Percentiles rank a stretch among this genome's conserved stretches.
These are phyloP conservation scores for Corythornis cristatus DNA, from an alignment of 2,113 vertebrate species.

Conservation along the genomic window DNA sequence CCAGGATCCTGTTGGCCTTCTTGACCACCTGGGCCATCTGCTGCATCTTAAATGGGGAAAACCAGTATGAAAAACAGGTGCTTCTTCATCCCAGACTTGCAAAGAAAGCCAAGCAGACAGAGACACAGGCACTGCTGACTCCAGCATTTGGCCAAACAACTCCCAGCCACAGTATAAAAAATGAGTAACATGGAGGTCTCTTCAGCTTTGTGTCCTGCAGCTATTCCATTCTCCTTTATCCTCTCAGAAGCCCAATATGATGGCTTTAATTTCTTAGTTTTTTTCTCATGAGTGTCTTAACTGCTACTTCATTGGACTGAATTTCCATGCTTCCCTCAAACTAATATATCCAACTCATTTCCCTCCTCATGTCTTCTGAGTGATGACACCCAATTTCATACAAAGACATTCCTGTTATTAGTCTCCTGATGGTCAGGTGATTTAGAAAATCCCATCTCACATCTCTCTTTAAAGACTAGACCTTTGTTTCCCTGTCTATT, in stretches of 20 bases:
- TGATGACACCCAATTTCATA: background rate
- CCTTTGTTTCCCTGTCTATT: background rate
- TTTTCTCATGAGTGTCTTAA: background rate
- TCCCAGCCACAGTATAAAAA: background rate
- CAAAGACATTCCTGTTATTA: background rate
- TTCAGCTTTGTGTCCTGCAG: background rate
- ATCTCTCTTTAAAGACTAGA: background rate
- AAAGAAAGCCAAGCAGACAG: background rate
- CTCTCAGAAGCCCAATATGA: background rate
- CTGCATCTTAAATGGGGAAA: background rate
- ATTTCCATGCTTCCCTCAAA: background rate
- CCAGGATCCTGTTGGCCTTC: no score
- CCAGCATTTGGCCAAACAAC: background rate
- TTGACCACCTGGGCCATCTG: background rate
- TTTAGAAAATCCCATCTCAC: background rate
- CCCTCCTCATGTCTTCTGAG: background rate
- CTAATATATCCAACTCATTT: background rate
- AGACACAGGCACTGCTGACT: background rate
- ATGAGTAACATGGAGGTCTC: background rate
- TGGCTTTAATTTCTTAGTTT: background rate
- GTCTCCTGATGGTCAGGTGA: background rate
- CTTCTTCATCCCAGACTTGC: background rate
- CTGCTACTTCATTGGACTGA: background rate
- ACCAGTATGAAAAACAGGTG: fast-evolving
- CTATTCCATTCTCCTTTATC: background rate